Conservation (phyloP, 2,888 invertebrate genomes). For the Sericinus montela region DNA sequence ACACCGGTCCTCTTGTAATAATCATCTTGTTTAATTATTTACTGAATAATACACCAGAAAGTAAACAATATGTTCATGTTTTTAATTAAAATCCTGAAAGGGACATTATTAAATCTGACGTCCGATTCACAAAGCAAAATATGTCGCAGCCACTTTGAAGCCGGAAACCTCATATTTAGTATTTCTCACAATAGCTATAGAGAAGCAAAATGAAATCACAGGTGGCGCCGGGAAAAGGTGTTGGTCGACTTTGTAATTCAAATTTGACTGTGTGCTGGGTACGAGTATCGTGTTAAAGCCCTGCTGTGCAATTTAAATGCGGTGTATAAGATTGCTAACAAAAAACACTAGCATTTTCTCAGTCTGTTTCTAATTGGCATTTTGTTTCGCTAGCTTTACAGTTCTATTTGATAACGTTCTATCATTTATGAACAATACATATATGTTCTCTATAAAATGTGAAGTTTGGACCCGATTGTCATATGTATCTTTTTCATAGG, state of each 20-base stretch:
- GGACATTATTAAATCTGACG: slow-evolving; percentile 14
- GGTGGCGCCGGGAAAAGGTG: slow-evolving; percentile 48
- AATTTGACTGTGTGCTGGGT: slow-evolving; percentile 44
- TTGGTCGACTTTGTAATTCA: slow-evolving; percentile 68
- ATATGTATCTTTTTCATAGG: too few species aligned
- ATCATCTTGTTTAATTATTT: too few species aligned
- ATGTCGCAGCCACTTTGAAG: slow-evolving; percentile 9
- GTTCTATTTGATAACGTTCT: too few species aligned
- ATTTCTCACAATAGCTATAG: slow-evolving; percentile 16
- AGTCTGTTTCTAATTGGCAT: too few species aligned
- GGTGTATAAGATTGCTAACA: slow-evolving; percentile 41
- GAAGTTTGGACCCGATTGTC: too few species aligned
- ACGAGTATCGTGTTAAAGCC: slow-evolving; percentile 52
- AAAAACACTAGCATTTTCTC: too few species aligned
- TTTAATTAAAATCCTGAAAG: slow-evolving; percentile 8
- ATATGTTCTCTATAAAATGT: too few species aligned
- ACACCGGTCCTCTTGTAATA: too few species aligned
- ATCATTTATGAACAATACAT: too few species aligned
- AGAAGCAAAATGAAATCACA: slow-evolving; percentile 37
- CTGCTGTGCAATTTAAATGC: slow-evolving; percentile 61
- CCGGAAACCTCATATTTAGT: slow-evolving; percentile 20
- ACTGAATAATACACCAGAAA: not conserved
- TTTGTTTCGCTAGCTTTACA: too few species aligned
- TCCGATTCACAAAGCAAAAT: not conserved
- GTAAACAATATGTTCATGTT: slow-evolving; percentile 3